Base-by-base conservation (phyloP, 2,888 invertebrate genomes). In the Volucella inanis region DNA sequence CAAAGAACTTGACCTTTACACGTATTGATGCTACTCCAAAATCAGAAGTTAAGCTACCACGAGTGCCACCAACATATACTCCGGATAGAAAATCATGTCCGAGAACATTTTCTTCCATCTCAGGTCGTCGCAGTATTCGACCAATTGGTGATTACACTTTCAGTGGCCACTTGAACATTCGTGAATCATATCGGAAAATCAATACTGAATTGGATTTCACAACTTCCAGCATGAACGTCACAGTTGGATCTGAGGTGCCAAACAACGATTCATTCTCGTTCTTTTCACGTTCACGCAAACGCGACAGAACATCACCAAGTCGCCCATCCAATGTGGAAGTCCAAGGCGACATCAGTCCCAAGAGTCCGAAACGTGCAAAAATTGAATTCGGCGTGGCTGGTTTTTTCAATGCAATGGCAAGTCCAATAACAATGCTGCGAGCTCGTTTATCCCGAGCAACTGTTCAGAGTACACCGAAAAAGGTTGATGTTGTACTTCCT, bases 161-260 rank as follows among this genome's bases (percentile, higher is more conserved):
- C 83, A 90, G 89, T 14, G 89, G 87, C 70, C 88, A 88, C 57
- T 22, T 64, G 12, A 84, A 88, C 41, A 88, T 88, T 62, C 89
- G 89, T 8, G 90, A 90, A 79, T 88, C 89, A 14, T 91, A 92
- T 83, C 88, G 91, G 38, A 89, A 89, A 78, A 88, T 89, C 10
- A 90, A 89, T 75, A 90, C 88, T 11, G 92, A 92, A 15, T 82
- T 91, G 67, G 91, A 92, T 86, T 89, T 88, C 11, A 90, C 89
- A 3, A 87, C 68, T 14, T 89, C 90, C 43, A 92, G 92, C 85
- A 88, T 92, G 87, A 92, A 92, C 88, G 92, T 91, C 1, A 92
- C 92, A 3, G 91, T 91, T 12, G 92, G 92, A 2, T 92, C 92
- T 0, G 92, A 92, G 78, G 89, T 89, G 39, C 90, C 91, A 45